Percentiles rank a stretch among this genome's conserved stretches.
phyloP scores from a whole-genome alignment of 1,140 invertebrate genomes.

The Calephelis nemesis region DNA sequence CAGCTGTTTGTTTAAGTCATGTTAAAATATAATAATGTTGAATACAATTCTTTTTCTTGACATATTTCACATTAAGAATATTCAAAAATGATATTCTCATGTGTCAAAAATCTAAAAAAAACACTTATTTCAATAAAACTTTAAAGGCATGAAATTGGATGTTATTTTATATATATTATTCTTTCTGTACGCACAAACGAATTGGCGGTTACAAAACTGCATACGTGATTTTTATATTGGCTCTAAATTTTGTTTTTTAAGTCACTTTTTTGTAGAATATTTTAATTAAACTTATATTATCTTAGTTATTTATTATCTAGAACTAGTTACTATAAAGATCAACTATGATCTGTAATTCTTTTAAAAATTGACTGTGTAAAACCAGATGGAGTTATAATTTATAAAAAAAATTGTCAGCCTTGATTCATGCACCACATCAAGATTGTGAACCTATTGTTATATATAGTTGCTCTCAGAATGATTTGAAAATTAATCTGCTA shows the following conservation, averaged over 20 bases:
- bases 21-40: no score
- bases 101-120: neutral
- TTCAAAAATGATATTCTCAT: no score
- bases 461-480: no score
- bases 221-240: conserved; percentile 4
- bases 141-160: neutral
- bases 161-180: neutral
- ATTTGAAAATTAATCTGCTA: no score
- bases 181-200: conserved; percentile 7
- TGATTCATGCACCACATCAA: no score
- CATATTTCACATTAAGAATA: no score
- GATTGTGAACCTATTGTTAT: no score
- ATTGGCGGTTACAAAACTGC: conserved; percentile 10
- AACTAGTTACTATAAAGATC: neutral
- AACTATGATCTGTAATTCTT: neutral
- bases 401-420: no score
- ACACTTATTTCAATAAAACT: no score
- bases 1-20: no score
- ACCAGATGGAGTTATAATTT: no score
- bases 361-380: neutral
- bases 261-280: conserved; percentile 6
- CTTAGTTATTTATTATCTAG: conserved; percentile 11
- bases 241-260: neutral
- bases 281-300: conserved; percentile 1
- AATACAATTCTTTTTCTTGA: no score